These are phyloP conservation scores for Triplophysa rosa DNA, from an alignment of 2,113 vertebrate genomes.

Conservation along the genomic window DNA sequence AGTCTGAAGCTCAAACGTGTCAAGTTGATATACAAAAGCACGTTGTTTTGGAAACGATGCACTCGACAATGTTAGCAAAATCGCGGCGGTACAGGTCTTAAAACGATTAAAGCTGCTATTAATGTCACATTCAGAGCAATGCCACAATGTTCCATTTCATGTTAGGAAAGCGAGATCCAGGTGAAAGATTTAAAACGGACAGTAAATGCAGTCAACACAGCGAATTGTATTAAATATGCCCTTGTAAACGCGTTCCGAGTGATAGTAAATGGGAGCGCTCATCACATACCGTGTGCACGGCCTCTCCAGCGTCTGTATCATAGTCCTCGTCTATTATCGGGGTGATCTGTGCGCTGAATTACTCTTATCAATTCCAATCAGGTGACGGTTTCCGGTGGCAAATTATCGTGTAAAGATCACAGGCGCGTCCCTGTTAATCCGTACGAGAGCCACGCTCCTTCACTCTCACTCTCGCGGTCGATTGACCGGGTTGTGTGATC, in stretches of 20 bases:
- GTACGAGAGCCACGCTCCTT: not conserved
- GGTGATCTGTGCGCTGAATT: conserved; percentile 16
- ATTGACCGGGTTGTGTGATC: conserved; percentile 41
- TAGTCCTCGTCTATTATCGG: conserved; percentile 23
- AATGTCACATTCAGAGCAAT: not conserved
- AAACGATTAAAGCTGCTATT: not conserved
- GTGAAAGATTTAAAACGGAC: not conserved
- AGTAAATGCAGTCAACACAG: not conserved
- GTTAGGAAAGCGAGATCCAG: not conserved
- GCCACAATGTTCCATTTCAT: not conserved
- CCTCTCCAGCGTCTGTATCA: conserved; percentile 14
- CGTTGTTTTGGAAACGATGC: not conserved
- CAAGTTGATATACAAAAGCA: not conserved
- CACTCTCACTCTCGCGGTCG: not conserved
- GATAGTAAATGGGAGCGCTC: not conserved
- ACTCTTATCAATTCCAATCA: conserved; percentile 14
- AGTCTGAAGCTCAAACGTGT: not conserved
- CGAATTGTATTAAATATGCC: not conserved
- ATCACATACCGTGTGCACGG: conserved; percentile 42
- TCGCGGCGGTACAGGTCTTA: not conserved
- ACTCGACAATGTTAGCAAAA: not conserved
- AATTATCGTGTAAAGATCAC: not conserved
- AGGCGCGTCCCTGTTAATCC: not conserved
- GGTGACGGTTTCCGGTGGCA: conserved; percentile 22
- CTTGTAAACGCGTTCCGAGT: not conserved